phyloP scores from a whole-genome alignment of 2,797 vertebrate species.

The Strix occidentalis region DNA sequence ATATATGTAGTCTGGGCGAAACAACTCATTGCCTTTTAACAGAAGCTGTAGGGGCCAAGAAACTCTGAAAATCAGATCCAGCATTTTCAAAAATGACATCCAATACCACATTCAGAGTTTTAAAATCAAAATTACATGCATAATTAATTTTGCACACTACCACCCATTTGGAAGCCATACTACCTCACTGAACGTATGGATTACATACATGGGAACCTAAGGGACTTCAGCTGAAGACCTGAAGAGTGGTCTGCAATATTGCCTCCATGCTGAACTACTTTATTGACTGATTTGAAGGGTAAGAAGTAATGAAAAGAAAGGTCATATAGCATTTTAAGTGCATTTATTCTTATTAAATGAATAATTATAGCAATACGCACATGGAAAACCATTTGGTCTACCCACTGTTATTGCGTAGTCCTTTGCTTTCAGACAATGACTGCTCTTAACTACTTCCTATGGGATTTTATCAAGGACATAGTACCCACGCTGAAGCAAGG shows the following conservation, averaged over 20 bases:
- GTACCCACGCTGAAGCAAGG: not conserved
- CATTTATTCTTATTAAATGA: conserved; percentile 24
- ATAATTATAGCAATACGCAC: not conserved
- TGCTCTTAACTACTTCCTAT: conserved; percentile 18
- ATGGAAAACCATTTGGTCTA: conserved; percentile 17
- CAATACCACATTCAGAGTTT: not conserved
- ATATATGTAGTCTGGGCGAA: not conserved
- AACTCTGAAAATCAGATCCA: not conserved
- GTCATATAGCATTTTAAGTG: not conserved
- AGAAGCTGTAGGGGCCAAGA: not conserved
- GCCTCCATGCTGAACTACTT: not conserved
- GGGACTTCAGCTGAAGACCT: not conserved
- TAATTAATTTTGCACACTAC: conserved; percentile 21
- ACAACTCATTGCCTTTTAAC: conserved; percentile 32
- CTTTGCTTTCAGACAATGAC: conserved; percentile 24
- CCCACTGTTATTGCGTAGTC: fast-evolving
- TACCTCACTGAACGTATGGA: not conserved
- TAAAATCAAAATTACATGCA: not conserved
- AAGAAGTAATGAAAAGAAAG: conserved; percentile 32
- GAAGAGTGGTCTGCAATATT: not conserved
- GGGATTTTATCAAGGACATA: not conserved
- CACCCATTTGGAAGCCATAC: not conserved
- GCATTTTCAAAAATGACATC: not conserved
- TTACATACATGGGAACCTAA: not conserved
- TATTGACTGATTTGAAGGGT: not conserved